Base-by-base conservation (phyloP, 2,888 invertebrate genomes). In the Heteropelma amictum region DNA sequence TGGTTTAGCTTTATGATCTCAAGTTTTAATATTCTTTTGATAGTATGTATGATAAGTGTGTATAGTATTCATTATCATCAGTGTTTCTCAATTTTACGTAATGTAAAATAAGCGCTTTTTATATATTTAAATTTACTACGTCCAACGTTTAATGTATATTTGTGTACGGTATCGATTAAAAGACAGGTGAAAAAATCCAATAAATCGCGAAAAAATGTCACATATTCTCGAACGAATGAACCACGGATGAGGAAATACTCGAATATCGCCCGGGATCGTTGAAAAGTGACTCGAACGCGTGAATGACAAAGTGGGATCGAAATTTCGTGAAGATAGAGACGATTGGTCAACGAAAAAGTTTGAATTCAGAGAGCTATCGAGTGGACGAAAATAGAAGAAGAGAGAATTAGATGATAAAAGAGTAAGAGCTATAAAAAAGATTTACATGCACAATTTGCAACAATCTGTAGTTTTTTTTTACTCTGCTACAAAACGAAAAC, bases 371-470 rank as follows among this genome's bases (percentile, higher is more conserved):
- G 14, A 72, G 67, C 77, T 72, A 63, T 63, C 77, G 56, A 75
- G 71, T 45, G 56, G 42, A 60, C 69, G 53, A 65, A 73, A 30
- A 35, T 33, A 8, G 14, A 64, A 17, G 47, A 12, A 76, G 47
- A 64, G 21, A 69, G 26, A 75, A 40, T 73, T 45, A 60, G 51
- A 72, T 40, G 69, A 33, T 76, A 38, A 72, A 51, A 68, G 33
- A 38, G 76, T 61, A 42, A 74, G 60, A 63, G 30, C 56, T 38
- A 35, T 60, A 58, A 53, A 63, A 61, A 42, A 49, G 49, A 70
- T 68, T 35, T 54, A 51, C 79, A 76, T 79, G 79, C 79, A 69
- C 58, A 58, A 67, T 72, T 63, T 61, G 67, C 63, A 67, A 61
- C 49, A 47, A 2, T 63, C 30, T 17, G 60, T 60, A 35, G 35